Evolutionary conservation across 2,113 vertebrate genomes (phyloP).

Genomic region (Myodes glareolus): DNA sequence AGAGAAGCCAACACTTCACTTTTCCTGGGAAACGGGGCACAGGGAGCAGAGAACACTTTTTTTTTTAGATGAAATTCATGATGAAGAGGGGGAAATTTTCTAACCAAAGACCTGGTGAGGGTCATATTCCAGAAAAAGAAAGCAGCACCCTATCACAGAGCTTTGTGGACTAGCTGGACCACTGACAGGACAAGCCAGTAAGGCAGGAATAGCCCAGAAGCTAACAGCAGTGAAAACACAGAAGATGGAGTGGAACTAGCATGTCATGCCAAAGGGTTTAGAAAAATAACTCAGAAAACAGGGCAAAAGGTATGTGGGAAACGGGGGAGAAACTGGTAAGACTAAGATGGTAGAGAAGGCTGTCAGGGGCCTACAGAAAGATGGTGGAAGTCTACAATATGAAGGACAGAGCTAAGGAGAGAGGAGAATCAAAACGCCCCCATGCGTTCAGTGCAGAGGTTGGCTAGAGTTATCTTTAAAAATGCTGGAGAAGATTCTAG

Average conservation of each 20-base stretch:
- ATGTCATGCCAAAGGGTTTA: not conserved
- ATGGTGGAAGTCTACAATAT: not conserved
- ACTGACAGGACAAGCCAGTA: not conserved
- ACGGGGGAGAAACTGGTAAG: not conserved
- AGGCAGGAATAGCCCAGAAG: not conserved
- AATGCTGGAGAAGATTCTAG: not conserved
- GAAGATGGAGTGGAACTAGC: not conserved
- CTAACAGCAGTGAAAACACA: not conserved
- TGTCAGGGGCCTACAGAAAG: not conserved
- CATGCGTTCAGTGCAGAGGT: not conserved
- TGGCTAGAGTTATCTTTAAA: not conserved
- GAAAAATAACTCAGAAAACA: conserved; percentile 9
- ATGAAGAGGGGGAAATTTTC: not conserved
- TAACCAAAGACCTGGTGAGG: not conserved
- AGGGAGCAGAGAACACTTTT: not conserved
- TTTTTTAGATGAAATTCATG: conserved; percentile 16
- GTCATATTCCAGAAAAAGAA: conserved; percentile 35
- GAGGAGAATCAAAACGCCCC: conserved; percentile 26
- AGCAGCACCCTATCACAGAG: not conserved
- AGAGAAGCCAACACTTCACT: not conserved
- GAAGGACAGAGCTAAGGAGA: not conserved
- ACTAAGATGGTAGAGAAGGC: not conserved
- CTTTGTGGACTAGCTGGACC: not conserved
- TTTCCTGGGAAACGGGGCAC: not conserved
- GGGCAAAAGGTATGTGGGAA: not conserved